These are phyloP conservation scores for Aphelenchoides fujianensis DNA, from an alignment of 1,140 invertebrate species.

Conservation along the genomic window DNA sequence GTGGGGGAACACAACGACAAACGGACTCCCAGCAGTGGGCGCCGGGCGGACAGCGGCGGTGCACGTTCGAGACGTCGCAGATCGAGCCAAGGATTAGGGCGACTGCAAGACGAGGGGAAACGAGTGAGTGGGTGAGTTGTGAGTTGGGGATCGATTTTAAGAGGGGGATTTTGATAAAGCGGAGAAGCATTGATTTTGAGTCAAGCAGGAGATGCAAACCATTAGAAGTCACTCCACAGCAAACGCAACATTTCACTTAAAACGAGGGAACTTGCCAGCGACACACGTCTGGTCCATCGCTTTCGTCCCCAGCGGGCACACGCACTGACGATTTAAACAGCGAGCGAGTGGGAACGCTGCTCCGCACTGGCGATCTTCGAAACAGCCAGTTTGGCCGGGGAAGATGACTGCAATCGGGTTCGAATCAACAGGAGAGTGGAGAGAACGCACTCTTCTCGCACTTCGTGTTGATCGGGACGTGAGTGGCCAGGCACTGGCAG, in stretches of 20 bases:
- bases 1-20: constrained; percentile 17
- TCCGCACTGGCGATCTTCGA: constrained; percentile 52
- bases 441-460: constrained; percentile 59
- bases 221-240: neutral
- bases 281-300: constrained; percentile 61
- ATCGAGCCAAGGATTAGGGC: constrained; percentile 6
- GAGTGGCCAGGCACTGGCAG: constrained; percentile 61
- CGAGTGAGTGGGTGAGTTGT: too few relatives aligned
- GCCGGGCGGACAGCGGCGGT: constrained; percentile 12
- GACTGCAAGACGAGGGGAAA: constrained; percentile 25
- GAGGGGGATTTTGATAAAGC: too few relatives aligned
- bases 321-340: constrained; percentile 55
- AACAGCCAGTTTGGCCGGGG: constrained; percentile 58
- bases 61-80: constrained; percentile 2
- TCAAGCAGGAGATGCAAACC: too few relatives aligned
- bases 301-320: constrained; percentile 53
- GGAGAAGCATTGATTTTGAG: too few relatives aligned
- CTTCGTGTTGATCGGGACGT: constrained; percentile 54
- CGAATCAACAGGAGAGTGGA: neutral
- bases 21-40: constrained; percentile 18
- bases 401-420: constrained; percentile 52
- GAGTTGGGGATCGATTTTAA: too few relatives aligned
- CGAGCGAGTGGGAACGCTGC: constrained; percentile 52
- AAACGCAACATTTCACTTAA: constrained; percentile 23
- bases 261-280: constrained; percentile 49